Evolutionary conservation across 2,888 invertebrate species (phyloP).

Genomic region (Rhamnusium bicolor): DNA sequence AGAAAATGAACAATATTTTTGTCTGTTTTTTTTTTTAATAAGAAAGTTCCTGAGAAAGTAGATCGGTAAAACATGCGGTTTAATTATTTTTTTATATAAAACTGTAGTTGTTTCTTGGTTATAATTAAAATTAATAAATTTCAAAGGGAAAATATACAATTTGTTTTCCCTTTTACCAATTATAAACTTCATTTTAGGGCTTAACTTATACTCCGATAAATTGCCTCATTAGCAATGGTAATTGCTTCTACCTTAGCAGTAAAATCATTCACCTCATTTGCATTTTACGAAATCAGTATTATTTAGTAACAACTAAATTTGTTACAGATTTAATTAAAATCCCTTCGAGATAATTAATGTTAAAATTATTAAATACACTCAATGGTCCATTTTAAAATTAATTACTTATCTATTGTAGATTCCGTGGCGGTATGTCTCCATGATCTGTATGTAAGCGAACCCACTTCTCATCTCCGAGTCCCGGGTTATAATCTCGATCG

Average conservation of each 20-base stretch:
- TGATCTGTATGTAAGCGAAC: too few relatives aligned
- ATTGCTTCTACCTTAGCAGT: constrained; percentile 10
- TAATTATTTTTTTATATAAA: too few relatives aligned
- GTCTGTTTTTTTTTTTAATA: too few relatives aligned
- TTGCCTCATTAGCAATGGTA: constrained; percentile 4
- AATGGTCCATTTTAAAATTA: too few relatives aligned
- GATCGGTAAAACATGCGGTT: too few relatives aligned
- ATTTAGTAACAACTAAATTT: background rate
- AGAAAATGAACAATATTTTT: too few relatives aligned
- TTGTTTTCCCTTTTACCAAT: background rate
- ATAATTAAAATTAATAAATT: background rate
- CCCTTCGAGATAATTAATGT: background rate
- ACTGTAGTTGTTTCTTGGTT: background rate
- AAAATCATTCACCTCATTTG: constrained; percentile 1
- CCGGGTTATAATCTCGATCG: too few relatives aligned
- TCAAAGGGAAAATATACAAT: background rate
- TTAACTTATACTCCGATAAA: constrained; percentile 6
- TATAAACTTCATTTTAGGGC: constrained; percentile 8
- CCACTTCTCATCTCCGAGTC: too few relatives aligned
- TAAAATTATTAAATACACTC: background rate
- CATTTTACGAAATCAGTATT: constrained; percentile 1
- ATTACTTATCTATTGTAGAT: too few relatives aligned
- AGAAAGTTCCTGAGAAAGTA: too few relatives aligned
- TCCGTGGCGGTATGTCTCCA: too few relatives aligned
- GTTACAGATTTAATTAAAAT: background rate